Conservation (phyloP, 2,113 vertebrate species). For the Dryoscopus gambensis region DNA sequence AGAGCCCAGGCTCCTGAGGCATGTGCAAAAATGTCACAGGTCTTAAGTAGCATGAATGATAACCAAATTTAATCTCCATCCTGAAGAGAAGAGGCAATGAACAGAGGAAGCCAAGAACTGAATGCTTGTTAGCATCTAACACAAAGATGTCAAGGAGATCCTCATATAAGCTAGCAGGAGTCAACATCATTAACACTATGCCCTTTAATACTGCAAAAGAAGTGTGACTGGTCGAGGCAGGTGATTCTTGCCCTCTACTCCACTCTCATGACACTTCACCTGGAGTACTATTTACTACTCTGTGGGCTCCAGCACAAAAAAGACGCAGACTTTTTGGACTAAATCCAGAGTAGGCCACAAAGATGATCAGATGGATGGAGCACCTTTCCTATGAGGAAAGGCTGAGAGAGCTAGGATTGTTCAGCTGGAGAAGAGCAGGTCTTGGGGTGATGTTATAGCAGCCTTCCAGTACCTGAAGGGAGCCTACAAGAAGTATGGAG, state of each 20-base stretch:
- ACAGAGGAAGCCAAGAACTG: neutral
- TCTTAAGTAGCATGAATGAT: neutral
- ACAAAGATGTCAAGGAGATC: neutral
- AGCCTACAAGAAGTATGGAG: neutral
- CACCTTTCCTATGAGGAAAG: neutral
- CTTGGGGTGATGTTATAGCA: neutral
- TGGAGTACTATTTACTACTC: neutral
- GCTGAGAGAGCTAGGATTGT: neutral
- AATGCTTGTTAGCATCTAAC: neutral
- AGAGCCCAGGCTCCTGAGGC: neutral
- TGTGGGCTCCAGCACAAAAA: neutral
- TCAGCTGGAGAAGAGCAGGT: neutral
- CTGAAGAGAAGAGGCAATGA: neutral
- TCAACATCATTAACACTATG: neutral
- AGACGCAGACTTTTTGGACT: accelerated
- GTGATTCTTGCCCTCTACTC: neutral
- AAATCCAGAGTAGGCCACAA: neutral
- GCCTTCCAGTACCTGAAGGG: neutral
- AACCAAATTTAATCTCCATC: neutral
- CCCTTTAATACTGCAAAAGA: neutral
- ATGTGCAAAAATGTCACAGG: neutral
- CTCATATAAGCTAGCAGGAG: neutral
- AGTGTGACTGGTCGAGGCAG: neutral
- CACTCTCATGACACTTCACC: neutral
- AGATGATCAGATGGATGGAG: neutral